Percentiles rank a stretch among this genome's conserved stretches.
phyloP scores from a whole-genome alignment of 2,113 vertebrate genomes.

The Actenoides hombroni region DNA sequence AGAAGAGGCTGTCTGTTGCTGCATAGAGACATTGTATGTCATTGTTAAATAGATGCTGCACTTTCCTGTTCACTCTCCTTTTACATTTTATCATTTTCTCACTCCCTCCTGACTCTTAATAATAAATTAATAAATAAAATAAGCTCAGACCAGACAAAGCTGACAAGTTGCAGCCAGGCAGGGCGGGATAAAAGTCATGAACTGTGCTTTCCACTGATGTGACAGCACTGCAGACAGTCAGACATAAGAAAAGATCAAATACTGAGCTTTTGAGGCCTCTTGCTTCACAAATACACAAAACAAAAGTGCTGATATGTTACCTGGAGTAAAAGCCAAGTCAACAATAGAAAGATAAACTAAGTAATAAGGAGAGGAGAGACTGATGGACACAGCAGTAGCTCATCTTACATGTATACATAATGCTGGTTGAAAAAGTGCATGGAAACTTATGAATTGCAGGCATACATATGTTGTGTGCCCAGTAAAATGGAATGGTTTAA shows the following conservation, averaged over 20 bases:
- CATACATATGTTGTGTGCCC: background rate
- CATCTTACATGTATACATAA: constrained; percentile 41
- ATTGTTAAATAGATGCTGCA: background rate
- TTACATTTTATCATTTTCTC: background rate
- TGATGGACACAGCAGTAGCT: background rate
- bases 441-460: constrained; percentile 15
- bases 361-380: background rate
- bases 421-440: background rate
- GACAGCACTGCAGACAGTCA: constrained; percentile 37
- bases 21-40: background rate
- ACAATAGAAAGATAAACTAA: background rate
- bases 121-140: background rate
- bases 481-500: background rate
- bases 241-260: constrained; percentile 43
- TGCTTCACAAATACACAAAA: background rate
- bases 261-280: background rate
- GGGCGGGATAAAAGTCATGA: background rate
- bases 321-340: background rate
- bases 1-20: background rate
- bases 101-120: background rate
- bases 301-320: background rate
- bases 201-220: background rate
- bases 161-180: background rate
- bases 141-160: background rate
- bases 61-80: background rate